Evolutionary conservation across 2,888 invertebrate species (phyloP).

Genomic region (Eristalis intricaria): DNA sequence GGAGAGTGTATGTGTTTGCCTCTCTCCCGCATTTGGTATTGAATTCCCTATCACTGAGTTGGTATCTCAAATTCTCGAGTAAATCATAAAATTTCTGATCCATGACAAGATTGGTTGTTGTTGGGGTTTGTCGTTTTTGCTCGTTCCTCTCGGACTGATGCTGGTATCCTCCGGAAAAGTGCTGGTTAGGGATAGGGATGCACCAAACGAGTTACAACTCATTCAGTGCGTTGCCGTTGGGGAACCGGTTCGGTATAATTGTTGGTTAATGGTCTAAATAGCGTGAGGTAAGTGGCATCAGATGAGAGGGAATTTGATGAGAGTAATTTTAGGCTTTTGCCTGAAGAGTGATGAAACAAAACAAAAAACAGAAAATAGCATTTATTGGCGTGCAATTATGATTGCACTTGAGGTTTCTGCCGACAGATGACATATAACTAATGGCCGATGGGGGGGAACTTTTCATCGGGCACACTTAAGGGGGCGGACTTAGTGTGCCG

Average conservation of each 20-base stretch:
- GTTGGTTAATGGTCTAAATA: conserved; percentile 66
- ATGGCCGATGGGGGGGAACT: background rate
- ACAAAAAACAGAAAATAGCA: conserved; percentile 33
- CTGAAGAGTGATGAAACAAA: conserved; percentile 47
- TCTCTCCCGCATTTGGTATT: conserved; percentile 29
- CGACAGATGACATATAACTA: background rate
- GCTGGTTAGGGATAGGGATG: conserved; percentile 8
- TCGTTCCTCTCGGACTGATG: too few species aligned
- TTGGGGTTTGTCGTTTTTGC: background rate
- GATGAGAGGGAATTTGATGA: conserved; percentile 43
- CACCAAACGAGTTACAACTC: conserved; percentile 55
- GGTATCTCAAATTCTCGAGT: conserved; percentile 61
- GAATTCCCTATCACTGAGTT: conserved; percentile 51
- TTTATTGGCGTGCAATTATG: conserved; percentile 66
- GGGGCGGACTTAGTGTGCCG: background rate
- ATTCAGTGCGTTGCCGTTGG: conserved; percentile 37
- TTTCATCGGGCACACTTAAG: background rate
- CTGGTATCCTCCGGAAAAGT: background rate
- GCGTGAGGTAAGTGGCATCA: conserved; percentile 58
- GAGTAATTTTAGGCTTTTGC: conserved; percentile 54
- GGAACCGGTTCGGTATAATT: conserved; percentile 63
- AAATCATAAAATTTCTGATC: conserved; percentile 71
- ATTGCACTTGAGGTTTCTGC: conserved; percentile 32
- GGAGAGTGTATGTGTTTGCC: background rate
- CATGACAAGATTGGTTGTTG: conserved; percentile 59